These are phyloP conservation scores for Willisornis vidua DNA, from an alignment of 2,113 vertebrate species.

Conservation along the genomic window DNA sequence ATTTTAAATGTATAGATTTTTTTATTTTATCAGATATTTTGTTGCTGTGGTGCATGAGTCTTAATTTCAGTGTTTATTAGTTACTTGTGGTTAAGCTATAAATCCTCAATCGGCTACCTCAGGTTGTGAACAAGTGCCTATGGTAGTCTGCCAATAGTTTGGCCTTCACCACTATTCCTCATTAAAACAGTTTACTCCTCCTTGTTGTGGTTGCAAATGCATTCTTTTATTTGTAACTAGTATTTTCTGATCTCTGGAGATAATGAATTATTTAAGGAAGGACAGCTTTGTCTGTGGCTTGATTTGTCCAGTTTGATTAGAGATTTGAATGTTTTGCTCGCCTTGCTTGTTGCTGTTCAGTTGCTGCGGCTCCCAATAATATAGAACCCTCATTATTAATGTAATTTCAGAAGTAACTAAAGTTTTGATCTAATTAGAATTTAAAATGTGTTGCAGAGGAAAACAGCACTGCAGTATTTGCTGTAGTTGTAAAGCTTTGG, in stretches of 20 bases:
- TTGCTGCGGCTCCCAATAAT: not conserved
- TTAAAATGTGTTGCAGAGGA: not conserved
- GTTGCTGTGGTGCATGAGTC: not conserved
- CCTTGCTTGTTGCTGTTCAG: not conserved
- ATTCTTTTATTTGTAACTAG: not conserved
- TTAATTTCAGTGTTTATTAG: not conserved
- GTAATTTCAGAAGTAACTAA: constrained; percentile 12
- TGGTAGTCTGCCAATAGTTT: not conserved
- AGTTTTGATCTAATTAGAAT: constrained; percentile 2
- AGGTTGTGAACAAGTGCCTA: not conserved
- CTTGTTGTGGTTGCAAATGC: not conserved
- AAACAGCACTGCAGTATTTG: not conserved
- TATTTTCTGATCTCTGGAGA: not conserved
- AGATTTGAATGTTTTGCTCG: not conserved
- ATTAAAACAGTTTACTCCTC: not conserved
- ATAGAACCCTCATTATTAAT: not conserved
- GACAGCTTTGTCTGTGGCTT: not conserved
- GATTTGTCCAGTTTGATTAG: not conserved
- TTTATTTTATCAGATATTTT: not conserved
- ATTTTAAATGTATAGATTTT: not conserved
- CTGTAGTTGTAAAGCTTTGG: not conserved
- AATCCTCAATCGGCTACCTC: not conserved
- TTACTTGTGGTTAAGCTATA: not conserved
- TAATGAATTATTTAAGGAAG: not conserved
- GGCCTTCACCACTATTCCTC: not conserved